Base-by-base conservation (phyloP, 2,797 vertebrate species). In the Remorina albescens region DNA sequence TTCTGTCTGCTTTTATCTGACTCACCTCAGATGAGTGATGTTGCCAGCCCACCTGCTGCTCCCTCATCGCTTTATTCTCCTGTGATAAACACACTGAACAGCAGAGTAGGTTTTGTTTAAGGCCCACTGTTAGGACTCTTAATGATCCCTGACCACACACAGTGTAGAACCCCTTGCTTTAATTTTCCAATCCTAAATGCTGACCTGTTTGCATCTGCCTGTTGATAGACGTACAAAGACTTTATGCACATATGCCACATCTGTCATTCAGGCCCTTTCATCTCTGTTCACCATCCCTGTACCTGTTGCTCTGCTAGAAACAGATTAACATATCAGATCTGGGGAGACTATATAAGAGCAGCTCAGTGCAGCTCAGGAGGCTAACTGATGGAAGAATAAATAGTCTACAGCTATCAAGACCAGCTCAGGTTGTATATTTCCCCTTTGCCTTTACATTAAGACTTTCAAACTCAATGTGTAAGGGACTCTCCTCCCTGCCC, bases 401-500 rank as follows among this genome's bases (percentile, higher is more conserved):
- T 21, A 63, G 41, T 26, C n/a, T n/a, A 1, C 28, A 44, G 21
- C 23, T 8, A 59, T 66, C 5, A 44, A 46, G 23, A 12, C 46
- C 34, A 57, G 11, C 49, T 68, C 0, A 0, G 2, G 34, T 18
- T 41, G 6, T 46, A 74, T 1, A 18, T 80, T 65, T 70, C 23
- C 21, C 2, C 54, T 54, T 26, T 66, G 54, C 8, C 19, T 25
- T 46, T 59, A 65, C 28, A 61, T 34, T 60, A 16, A 55, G 30
- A 50, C 56, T 9, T 66, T 16, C 18, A 8, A 28, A 25, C 28
- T 42, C 59, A 2, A 95, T 95, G 94, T 95, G 94, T 80, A 94
- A 91, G 78, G 94, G 94, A n/a, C 82, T 94, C 51, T 91, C 93
- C 47, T 87, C 58, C 32, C 82, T 95, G 75, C 93, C 93, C 4